Evolutionary conservation across 1,140 invertebrate genomes (phyloP), one percentile per base, ranked within the genome.

Genomic region (Bombus soroeensis): DNA sequence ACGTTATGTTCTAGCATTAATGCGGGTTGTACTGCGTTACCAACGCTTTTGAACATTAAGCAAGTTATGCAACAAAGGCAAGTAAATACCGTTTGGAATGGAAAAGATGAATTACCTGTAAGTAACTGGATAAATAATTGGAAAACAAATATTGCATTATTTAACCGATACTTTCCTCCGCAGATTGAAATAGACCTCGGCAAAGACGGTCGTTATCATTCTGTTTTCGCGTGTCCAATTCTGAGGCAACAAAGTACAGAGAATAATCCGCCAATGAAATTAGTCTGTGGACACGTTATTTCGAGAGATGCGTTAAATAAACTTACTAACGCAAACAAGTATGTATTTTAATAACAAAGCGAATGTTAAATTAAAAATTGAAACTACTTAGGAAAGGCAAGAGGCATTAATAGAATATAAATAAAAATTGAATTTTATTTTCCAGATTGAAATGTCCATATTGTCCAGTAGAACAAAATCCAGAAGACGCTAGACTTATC

Each of bases 161-260:
- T 74, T 37, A 53, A 68, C 18, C 66, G 22, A 25, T 77, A 72
- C 77, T 76, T 72, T 76, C 34, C 47, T 34, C 12, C 78, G 28
- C 91, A 98, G 98, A 98, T 99, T 93, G 98, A 99, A 95, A 98
- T 99, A 89, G 98, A 99, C 92, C 95, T 99, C 13, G 98, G 97
- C 18, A 97, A 97, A 87, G 98, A 98, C 74, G 97, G 97, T 89
- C 97, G 98, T 89, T 99, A 99, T 94, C 99, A 99, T 95, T 99
- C 99, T 43, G 98, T 99, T 88, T 99, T 99, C 95, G 99, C 99
- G 22, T 99, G 99, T 95, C 99, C 99, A 28, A 99, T 99, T 92
- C 96, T 99, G 73, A 96, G 99, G 64, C 98, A 99, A 95, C 99
- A 99, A 95, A 98, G 98, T 73, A 98, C 98, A 22, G 98, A 99